phyloP scores from a whole-genome alignment of 2,888 invertebrate species.

The Apodemia zela region DNA sequence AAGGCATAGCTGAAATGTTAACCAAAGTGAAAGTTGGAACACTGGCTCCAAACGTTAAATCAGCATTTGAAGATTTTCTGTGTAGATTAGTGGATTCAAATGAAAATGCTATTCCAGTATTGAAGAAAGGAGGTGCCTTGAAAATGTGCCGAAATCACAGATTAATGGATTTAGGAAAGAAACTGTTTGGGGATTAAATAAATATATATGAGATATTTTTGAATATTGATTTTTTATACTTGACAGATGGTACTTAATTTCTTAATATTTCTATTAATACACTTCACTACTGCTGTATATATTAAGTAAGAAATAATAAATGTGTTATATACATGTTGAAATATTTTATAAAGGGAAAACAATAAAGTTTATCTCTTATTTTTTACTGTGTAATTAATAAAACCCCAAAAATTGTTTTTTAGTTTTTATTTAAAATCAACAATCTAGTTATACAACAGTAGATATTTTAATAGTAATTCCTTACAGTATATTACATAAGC shows the following conservation, averaged over 20 bases:
- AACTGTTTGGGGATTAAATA: slow-evolving; percentile 90
- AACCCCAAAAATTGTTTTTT: background rate
- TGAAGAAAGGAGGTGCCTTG: slow-evolving; percentile 91
- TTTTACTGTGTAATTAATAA: background rate
- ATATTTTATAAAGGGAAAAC: slow-evolving; percentile 19
- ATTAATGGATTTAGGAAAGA: slow-evolving; percentile 93
- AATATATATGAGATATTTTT: slow-evolving; percentile 22
- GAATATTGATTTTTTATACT: slow-evolving; percentile 29
- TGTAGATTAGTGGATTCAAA: slow-evolving; percentile 92
- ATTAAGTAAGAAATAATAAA: slow-evolving; percentile 19
- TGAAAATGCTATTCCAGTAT: slow-evolving; percentile 84
- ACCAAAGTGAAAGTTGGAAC: slow-evolving; percentile 91
- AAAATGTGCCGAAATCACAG: slow-evolving; percentile 92
- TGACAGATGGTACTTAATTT: slow-evolving; percentile 31
- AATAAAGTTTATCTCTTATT: slow-evolving; percentile 13
- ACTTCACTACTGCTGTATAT: slow-evolving; percentile 17
- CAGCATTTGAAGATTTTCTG: slow-evolving; percentile 94
- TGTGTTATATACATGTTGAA: slow-evolving; percentile 20
- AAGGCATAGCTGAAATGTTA: slow-evolving; percentile 90
- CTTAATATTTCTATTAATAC: slow-evolving; percentile 18
- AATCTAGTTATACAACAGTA: no score
- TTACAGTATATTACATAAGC: no score
- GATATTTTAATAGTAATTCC: no score
- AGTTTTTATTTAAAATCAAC: no score
- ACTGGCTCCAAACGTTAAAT: slow-evolving; percentile 90